A percentile compares a stretch with the other conserved stretches of the same genome.
phyloP scores from a whole-genome alignment of 1,140 invertebrate species.

The Pissodes strobi region DNA sequence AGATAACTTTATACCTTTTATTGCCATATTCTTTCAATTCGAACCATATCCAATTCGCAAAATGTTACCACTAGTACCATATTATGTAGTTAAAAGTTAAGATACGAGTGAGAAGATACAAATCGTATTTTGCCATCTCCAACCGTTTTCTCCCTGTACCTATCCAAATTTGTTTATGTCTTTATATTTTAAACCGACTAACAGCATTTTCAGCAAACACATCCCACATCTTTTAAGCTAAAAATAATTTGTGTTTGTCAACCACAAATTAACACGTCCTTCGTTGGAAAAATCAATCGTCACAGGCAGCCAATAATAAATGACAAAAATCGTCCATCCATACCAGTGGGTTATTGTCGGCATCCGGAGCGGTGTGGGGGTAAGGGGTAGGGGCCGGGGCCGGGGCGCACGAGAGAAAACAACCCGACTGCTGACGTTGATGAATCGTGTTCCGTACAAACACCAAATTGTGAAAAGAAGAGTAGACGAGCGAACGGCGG shows the following conservation, averaged over 20 bases:
- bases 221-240: neutral
- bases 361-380: conserved; percentile 42
- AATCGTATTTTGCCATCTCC: too few relatives aligned
- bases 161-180: too few relatives aligned
- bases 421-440: conserved; percentile 57
- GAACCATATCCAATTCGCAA: too few relatives aligned
- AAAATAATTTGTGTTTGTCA: conserved; percentile 18
- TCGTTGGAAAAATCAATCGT: conserved; percentile 55
- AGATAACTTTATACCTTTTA: too few relatives aligned
- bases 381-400: conserved; percentile 30
- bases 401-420: conserved; percentile 51
- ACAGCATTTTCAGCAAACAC: too few relatives aligned
- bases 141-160: too few relatives aligned
- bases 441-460: conserved; percentile 57
- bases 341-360: conserved; percentile 56
- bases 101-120: too few relatives aligned
- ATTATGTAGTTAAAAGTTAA: too few relatives aligned
- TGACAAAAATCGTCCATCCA: conserved; percentile 58
- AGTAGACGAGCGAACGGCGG: conserved; percentile 52
- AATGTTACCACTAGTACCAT: too few relatives aligned
- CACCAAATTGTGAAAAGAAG: conserved; percentile 58
- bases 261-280: conserved; percentile 53
- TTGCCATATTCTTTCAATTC: too few relatives aligned
- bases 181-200: too few relatives aligned
- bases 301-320: conserved; percentile 55